Conservation (phyloP, 92 coral and sea anemone species). For the Epizoanthus illoricatus region DNA sequence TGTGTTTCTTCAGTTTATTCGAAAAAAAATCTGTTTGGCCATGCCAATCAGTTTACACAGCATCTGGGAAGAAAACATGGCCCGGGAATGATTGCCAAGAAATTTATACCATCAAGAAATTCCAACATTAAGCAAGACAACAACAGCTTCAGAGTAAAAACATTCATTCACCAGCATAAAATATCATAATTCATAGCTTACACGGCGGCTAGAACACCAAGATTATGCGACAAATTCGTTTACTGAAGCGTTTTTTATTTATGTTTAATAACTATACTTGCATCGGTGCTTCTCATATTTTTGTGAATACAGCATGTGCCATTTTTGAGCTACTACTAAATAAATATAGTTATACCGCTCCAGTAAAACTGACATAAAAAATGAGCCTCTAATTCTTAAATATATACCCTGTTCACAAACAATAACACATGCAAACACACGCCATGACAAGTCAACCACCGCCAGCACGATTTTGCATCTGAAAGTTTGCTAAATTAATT, state of each 20-base stretch:
- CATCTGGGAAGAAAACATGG: too few species aligned
- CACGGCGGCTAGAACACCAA: not conserved
- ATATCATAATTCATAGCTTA: slow-evolving; percentile 8
- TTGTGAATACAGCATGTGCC: too few species aligned
- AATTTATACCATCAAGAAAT: not conserved
- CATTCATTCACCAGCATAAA: not conserved
- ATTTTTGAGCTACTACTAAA: not conserved
- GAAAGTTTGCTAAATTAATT: not conserved
- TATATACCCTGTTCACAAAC: too few species aligned
- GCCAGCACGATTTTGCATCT: not conserved
- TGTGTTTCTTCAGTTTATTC: too few species aligned
- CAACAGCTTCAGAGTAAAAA: too few species aligned
- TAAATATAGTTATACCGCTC: too few species aligned
- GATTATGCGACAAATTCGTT: not conserved
- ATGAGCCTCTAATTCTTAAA: too few species aligned
- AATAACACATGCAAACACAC: not conserved
- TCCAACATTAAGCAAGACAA: not conserved
- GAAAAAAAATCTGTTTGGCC: too few species aligned
- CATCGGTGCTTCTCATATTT: not conserved
- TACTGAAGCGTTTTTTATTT: not conserved
- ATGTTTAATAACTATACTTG: too few species aligned
- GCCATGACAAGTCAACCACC: not conserved
- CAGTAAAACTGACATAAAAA: too few species aligned
- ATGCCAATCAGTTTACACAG: too few species aligned
- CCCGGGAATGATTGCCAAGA: not conserved